Evolutionary conservation across 2,113 vertebrate species (phyloP).

Genomic region (Onychostruthus taczanowskii): DNA sequence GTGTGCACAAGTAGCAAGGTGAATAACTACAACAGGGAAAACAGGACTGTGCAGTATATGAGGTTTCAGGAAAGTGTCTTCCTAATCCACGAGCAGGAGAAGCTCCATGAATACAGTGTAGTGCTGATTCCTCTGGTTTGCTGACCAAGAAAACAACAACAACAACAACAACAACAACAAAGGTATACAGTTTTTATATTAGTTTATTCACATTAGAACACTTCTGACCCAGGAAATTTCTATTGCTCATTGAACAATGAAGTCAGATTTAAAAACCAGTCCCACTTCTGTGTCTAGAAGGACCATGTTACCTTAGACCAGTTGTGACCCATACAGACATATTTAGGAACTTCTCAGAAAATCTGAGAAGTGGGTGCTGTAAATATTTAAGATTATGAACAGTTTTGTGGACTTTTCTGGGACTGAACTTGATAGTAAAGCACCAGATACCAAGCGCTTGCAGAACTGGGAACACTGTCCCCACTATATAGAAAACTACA

Average conservation of each 20-base stretch:
- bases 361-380: background rate
- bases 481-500: background rate
- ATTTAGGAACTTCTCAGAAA: background rate
- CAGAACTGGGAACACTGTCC: background rate
- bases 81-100: background rate
- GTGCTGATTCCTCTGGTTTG: background rate
- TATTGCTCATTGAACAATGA: background rate
- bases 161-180: background rate
- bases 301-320: background rate
- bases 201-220: background rate
- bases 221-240: background rate
- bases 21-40: background rate
- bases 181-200: accelerated
- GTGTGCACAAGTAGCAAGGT: background rate
- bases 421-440: background rate
- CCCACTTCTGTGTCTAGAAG: background rate
- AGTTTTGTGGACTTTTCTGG: background rate
- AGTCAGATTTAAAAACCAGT: background rate
- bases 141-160: background rate
- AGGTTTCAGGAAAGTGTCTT: background rate
- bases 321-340: background rate
- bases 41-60: background rate
- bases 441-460: background rate
- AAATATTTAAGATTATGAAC: background rate
- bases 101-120: background rate